A percentile compares a stretch with the other conserved stretches of the same genome.
These are phyloP conservation scores for Tanypteryx hageni DNA, from an alignment of 2,888 invertebrate species.

Conservation along the genomic window DNA sequence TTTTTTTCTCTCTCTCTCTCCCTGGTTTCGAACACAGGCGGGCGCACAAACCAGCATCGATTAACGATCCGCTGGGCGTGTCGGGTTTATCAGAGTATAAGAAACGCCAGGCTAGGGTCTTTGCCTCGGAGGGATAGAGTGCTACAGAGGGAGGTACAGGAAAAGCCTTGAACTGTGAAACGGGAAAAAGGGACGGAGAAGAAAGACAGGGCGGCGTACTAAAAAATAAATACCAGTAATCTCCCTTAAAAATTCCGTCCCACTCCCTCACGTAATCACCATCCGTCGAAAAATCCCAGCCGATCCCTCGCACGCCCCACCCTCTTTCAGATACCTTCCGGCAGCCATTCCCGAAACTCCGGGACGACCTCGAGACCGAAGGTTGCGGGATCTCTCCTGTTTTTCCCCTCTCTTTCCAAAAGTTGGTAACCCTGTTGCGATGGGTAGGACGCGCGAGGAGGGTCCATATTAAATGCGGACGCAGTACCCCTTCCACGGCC, in stretches of 20 bases:
- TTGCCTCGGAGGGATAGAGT: no score
- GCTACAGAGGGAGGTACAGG: no score
- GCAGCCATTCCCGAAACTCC: neutral
- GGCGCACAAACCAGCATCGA: constrained; percentile 23
- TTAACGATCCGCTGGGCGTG: constrained; percentile 7
- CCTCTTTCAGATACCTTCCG: neutral
- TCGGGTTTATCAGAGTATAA: constrained; percentile 22
- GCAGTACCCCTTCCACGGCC: neutral
- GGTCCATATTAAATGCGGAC: constrained; percentile 64
- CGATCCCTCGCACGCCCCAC: neutral
- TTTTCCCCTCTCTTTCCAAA: neutral
- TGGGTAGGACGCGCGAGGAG: constrained; percentile 31
- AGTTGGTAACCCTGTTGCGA: constrained; percentile 29
- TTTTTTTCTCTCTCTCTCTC: neutral
- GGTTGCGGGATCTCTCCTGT: neutral
- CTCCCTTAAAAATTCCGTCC: neutral
- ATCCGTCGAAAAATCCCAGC: neutral
- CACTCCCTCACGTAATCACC: neutral
- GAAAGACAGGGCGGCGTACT: neutral
- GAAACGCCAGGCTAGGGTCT: neutral
- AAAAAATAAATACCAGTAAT: neutral
- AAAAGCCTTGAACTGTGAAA: no score
- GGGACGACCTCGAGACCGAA: neutral
- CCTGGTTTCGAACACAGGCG: constrained; percentile 1
- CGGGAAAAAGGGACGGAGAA: neutral